phyloP scores from a whole-genome alignment of 2,797 vertebrate genomes.

The Morelia viridis region DNA sequence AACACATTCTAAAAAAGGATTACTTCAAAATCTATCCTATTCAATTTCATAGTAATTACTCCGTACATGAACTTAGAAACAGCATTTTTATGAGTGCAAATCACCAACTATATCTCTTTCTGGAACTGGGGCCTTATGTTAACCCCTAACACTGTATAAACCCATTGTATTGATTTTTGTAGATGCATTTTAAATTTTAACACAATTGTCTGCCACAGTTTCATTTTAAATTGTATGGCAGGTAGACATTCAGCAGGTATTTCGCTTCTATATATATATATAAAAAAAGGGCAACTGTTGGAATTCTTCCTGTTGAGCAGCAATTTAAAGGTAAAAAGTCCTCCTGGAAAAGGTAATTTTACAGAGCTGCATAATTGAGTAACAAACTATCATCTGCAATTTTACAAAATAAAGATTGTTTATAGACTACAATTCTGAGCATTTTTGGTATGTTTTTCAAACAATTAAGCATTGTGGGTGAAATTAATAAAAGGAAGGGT shows the following conservation, averaged over 20 bases:
- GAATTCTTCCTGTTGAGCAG: not conserved
- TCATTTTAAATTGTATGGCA: not conserved
- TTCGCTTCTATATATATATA: not conserved
- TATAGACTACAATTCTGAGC: not conserved
- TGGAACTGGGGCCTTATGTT: not conserved
- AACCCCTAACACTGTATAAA: not conserved
- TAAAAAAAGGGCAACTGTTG: not conserved
- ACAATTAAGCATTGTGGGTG: not conserved
- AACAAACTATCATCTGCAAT: not conserved
- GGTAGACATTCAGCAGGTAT: not conserved
- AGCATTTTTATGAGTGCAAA: too few species aligned
- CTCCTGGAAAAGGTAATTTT: not conserved
- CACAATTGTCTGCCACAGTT: not conserved
- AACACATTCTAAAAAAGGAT: not conserved
- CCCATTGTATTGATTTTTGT: not conserved
- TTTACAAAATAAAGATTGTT: not conserved
- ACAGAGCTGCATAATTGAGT: not conserved
- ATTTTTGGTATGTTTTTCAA: not conserved
- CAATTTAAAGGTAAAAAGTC: not conserved
- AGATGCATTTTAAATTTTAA: not conserved
- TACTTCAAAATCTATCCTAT: not conserved
- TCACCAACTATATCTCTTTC: too few species aligned
- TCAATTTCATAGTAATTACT: not conserved
- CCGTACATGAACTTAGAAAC: not conserved
- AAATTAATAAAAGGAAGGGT: not conserved